These are phyloP conservation scores for Corvus cornix DNA, from an alignment of 2,113 vertebrate species.

Conservation along the genomic window DNA sequence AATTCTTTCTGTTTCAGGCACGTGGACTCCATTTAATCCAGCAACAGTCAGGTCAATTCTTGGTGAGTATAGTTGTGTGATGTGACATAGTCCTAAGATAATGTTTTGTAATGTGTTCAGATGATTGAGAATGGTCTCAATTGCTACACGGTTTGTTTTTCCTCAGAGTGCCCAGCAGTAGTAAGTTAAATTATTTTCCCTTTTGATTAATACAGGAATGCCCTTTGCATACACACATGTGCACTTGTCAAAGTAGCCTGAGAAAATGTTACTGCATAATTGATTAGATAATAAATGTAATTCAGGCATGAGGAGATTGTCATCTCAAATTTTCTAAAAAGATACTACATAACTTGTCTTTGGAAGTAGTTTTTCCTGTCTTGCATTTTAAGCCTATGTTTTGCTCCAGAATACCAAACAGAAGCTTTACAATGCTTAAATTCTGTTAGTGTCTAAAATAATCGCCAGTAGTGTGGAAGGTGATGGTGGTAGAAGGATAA, in stretches of 20 bases:
- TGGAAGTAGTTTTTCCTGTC: not conserved
- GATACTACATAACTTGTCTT: not conserved
- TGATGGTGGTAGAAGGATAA: not conserved
- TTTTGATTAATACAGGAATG: not conserved
- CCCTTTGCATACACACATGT: not conserved
- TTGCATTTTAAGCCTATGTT: not conserved
- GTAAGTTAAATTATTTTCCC: not conserved
- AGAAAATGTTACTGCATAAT: not conserved
- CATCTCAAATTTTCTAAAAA: not conserved
- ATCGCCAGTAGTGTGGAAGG: not conserved
- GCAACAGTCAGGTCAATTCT: slow-evolving; percentile 94
- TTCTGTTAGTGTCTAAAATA: not conserved
- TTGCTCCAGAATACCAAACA: not conserved
- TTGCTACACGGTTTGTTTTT: not conserved
- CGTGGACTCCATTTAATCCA: slow-evolving; percentile 97
- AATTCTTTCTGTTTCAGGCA: slow-evolving; percentile 80
- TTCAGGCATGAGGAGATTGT: not conserved
- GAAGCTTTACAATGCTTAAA: not conserved
- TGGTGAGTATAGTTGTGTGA: slow-evolving; percentile 78
- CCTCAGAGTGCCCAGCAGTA: not conserved
- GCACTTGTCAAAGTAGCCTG: not conserved
- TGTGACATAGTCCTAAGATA: not conserved
- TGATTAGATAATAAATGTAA: not conserved
- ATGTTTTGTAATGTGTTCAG: not conserved
- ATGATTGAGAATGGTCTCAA: not conserved